A percentile compares a stretch with the other conserved stretches of the same genome.
Evolutionary conservation across 2,888 invertebrate species (phyloP).

Genomic region (Philereme vetulata): DNA sequence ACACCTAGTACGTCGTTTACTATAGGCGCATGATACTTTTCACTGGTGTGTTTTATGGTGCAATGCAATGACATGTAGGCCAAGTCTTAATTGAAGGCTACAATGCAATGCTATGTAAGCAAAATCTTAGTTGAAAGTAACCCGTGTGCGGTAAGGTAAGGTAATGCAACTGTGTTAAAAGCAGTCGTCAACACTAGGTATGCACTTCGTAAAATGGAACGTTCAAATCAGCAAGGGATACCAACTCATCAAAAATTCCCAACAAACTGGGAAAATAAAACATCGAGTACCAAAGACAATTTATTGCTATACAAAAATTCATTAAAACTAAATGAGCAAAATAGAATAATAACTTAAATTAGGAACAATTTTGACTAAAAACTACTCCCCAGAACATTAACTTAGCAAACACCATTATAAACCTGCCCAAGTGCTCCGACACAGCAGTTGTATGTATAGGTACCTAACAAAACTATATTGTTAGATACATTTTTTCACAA

Average conservation of each 20-base stretch:
- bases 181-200: no score
- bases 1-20: no score
- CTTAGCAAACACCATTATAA: constrained; percentile 31
- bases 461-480: neutral
- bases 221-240: neutral
- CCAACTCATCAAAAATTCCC: neutral
- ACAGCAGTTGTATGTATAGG: neutral
- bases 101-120: no score
- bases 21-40: no score
- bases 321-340: constrained; percentile 65
- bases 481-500: no score
- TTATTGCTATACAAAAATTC: constrained; percentile 20
- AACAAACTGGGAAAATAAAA: constrained; percentile 12
- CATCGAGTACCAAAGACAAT: constrained; percentile 3
- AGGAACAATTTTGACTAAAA: constrained; percentile 67
- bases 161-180: no score
- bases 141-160: no score
- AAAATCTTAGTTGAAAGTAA: no score
- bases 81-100: no score
- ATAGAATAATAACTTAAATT: constrained; percentile 52
- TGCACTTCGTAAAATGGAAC: neutral
- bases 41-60: no score
- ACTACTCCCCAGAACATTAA: constrained; percentile 46
- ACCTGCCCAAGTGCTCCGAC: neutral
- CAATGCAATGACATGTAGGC: no score